phyloP scores from a whole-genome alignment of 2,797 vertebrate species.

The Takifugu ocellatus region DNA sequence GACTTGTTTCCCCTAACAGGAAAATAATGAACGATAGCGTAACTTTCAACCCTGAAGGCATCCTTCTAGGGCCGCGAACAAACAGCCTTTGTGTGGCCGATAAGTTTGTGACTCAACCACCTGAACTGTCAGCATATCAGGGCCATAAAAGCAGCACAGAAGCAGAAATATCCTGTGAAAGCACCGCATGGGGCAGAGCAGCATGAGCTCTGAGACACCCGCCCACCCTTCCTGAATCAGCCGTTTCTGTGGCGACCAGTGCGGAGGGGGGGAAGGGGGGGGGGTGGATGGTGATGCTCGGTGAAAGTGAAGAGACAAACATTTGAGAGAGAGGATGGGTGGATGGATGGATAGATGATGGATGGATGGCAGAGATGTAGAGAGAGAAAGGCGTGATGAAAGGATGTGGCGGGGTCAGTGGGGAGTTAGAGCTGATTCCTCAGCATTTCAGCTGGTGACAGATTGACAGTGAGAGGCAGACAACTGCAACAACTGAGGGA shows the following conservation, averaged over 20 bases:
- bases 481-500: conserved; percentile 41
- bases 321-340: conserved; percentile 48
- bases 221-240: conserved; percentile 77
- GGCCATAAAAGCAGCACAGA: conserved; percentile 61
- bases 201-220: conserved; percentile 69
- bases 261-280: conserved; percentile 46
- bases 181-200: conserved; percentile 73
- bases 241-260: conserved; percentile 77
- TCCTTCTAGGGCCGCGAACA: conserved; percentile 35
- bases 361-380: conserved; percentile 20
- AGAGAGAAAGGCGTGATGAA: conserved; percentile 27
- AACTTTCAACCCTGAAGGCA: conserved; percentile 20
- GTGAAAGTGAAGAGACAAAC: conserved; percentile 62
- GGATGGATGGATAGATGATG: conserved; percentile 7
- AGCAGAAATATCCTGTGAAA: conserved; percentile 71
- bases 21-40: conserved; percentile 17
- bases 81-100: conserved; percentile 41
- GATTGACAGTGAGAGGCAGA: conserved; percentile 50
- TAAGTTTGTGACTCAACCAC: conserved; percentile 59
- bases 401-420: conserved; percentile 44
- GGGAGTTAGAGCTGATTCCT: conserved; percentile 37
- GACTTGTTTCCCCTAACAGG: neutral
- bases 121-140: conserved; percentile 60
- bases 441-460: conserved; percentile 50
- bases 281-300: neutral